Base-by-base conservation (phyloP, 1,140 invertebrate genomes). In the Gryllus bimaculatus region DNA sequence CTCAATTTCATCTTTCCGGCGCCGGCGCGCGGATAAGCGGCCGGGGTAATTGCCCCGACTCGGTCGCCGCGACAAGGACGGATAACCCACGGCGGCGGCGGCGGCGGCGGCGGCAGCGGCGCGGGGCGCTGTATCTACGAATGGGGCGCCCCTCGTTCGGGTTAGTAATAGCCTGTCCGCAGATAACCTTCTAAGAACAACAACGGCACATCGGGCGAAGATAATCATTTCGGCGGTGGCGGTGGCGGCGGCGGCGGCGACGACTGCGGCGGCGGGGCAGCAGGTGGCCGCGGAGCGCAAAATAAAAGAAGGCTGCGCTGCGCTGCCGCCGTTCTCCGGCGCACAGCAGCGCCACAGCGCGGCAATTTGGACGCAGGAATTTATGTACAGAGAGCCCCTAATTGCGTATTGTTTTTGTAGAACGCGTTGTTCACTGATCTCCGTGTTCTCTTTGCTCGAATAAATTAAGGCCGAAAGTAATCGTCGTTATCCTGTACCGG, bases 1-100 rank as follows among this genome's bases (percentile, higher is more conserved):
- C 54, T 66, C 54, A 66, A 66, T 66, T 66, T 66, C 54, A 66
- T 66, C 54, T 66, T 66, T 66, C 54, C 54, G 54, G 54, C 54
- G 10, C 18, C 10, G 18, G 18, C 54, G 54, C 54, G 54, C 54
- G 10, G 54, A 13, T 66, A 66, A 66, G 54, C 18, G 54, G 18
- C 54, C 54, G 54, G 54, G 54, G 54, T 66, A 66, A 66, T 66
- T 66, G 54, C 54, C 54, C 54, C 54, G 18, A 2, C 10, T 2
- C 54, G 1, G 10, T 7, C 54, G 26, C 1, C 54, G 18, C 10
- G 54, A 66, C 54, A 66, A 66, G 54, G 54, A 66, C 54, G 18
- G 54, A 66, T 66, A 66, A 66, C 54, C 54, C 10, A 66, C 54
- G 0, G 7, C 18, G 3, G 18, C 54, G 10, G 10, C 54, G 54